These are phyloP conservation scores for Pristionchus arcanus DNA, from an alignment of 2,888 invertebrate genomes.

Conservation along the genomic window DNA sequence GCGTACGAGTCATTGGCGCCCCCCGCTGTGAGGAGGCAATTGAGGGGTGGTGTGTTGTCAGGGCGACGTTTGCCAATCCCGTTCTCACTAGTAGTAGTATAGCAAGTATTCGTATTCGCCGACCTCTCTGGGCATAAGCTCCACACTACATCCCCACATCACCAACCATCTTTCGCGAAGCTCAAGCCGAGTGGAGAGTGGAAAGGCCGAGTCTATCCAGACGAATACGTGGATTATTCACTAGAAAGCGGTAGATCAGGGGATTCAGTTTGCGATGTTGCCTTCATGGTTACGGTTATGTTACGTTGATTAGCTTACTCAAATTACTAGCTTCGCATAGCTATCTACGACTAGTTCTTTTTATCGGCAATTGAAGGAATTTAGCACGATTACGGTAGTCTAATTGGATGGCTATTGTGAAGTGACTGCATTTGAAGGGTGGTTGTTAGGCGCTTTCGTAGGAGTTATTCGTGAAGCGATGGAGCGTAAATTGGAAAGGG, in stretches of 20 bases:
- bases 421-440: background rate
- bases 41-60: slow-evolving; percentile 2
- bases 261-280: too few relatives aligned
- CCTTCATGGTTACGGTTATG: too few relatives aligned
- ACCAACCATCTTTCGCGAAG: slow-evolving; percentile 42
- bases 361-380: background rate
- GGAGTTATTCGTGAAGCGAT: background rate
- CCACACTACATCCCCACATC: background rate
- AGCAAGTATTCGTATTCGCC: slow-evolving; percentile 18
- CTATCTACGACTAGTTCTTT: too few relatives aligned
- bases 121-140: background rate
- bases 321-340: too few relatives aligned
- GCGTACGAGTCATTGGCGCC: background rate
- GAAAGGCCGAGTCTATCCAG: background rate
- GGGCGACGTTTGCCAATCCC: slow-evolving; percentile 23
- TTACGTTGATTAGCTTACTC: too few relatives aligned
- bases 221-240: background rate
- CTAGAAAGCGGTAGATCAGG: background rate
- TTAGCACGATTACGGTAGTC: background rate
- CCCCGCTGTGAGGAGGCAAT: slow-evolving; percentile 3
- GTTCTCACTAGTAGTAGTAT: background rate
- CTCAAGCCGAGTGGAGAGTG: slow-evolving; percentile 21
- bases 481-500: background rate
- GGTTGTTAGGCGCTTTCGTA: background rate
- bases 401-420: background rate